A percentile compares a stretch with the other conserved stretches of the same genome.
These are phyloP conservation scores for Camelus dromedarius DNA, from an alignment of 2,113 vertebrate species.

Conservation along the genomic window DNA sequence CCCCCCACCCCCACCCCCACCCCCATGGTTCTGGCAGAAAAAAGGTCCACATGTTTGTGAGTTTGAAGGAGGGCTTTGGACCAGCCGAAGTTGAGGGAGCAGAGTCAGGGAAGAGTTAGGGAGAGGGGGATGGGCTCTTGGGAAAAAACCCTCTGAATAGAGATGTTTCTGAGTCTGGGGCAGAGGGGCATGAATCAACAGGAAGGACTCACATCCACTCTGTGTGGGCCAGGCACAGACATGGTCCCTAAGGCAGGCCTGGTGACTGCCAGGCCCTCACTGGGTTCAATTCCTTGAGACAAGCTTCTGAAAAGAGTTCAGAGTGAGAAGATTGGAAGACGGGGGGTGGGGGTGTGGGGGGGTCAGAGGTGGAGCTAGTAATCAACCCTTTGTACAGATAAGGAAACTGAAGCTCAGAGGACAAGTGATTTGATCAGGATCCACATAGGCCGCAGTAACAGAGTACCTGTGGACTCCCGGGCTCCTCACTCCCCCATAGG, in stretches of 20 bases:
- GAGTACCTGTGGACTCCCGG: neutral
- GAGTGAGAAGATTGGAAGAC: neutral
- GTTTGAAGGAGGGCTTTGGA: neutral
- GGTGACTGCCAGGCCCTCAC: neutral
- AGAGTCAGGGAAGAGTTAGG: neutral
- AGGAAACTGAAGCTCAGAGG: neutral
- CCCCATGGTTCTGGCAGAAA: neutral
- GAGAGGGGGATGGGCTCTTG: neutral
- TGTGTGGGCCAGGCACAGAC: neutral
- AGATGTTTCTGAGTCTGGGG: neutral
- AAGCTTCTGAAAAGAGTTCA: neutral
- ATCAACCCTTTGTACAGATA: neutral
- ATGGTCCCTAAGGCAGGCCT: neutral
- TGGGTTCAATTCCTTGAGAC: neutral
- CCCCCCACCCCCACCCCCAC: rapidly evolving
- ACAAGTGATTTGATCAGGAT: neutral
- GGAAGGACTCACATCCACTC: rapidly evolving
- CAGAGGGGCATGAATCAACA: neutral
- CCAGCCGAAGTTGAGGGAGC: neutral
- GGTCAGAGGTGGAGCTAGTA: neutral
- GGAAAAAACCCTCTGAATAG: too few species aligned
- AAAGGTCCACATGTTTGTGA: neutral
- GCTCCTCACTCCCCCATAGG: neutral
- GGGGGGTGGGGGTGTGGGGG: too few species aligned
- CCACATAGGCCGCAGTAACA: neutral